Conservation (phyloP, 2,113 vertebrate species). For the Nettapus auritus region DNA sequence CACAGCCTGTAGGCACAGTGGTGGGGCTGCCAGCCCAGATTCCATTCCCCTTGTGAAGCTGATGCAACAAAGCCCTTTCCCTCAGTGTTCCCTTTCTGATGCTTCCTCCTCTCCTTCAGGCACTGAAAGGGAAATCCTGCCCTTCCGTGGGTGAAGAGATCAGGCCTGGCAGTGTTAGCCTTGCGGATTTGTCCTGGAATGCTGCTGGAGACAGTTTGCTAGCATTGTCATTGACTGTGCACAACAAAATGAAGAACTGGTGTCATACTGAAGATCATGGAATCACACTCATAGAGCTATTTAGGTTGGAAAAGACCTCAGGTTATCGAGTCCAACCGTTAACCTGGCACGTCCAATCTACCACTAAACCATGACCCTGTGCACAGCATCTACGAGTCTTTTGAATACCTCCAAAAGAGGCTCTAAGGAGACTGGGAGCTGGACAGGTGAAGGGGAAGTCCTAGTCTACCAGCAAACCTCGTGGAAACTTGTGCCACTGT, state of each 20-base stretch:
- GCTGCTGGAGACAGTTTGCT: background rate
- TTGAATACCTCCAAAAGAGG: background rate
- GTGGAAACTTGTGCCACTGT: background rate
- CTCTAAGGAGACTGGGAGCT: background rate
- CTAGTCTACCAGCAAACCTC: background rate
- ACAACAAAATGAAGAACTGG: background rate
- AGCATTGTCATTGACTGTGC: background rate
- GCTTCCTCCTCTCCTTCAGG: background rate
- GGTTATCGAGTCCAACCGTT: too few species aligned
- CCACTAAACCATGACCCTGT: too few species aligned
- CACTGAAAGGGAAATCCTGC: too few species aligned
- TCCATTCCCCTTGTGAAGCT: background rate
- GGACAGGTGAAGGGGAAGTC: background rate
- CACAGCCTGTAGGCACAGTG: background rate
- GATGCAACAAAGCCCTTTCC: background rate
- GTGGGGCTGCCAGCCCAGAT: rapidly evolving
- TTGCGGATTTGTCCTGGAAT: background rate
- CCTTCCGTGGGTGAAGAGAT: rapidly evolving
- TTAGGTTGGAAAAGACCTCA: too few species aligned
- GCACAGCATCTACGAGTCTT: too few species aligned
- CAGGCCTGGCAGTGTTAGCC: background rate
- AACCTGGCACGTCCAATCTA: too few species aligned
- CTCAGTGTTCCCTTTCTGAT: background rate
- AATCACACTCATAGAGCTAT: too few species aligned
- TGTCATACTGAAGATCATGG: background rate